Base-by-base conservation (phyloP, 2,113 vertebrate species). In the Cinclus mexicanus region DNA sequence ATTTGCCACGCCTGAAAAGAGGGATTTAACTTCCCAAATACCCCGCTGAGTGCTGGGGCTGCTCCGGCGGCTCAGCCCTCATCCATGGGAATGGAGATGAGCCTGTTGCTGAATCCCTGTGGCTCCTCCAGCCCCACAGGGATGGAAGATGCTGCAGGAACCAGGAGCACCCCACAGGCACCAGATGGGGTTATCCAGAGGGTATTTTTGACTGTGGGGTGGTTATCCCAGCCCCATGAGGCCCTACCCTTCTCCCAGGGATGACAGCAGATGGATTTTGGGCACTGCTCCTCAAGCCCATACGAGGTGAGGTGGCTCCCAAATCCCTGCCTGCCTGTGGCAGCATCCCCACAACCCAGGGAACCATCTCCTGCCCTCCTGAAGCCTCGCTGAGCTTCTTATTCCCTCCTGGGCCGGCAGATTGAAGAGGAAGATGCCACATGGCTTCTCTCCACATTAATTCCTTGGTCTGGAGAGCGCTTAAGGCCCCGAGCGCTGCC, bases 31-130 rank as follows among this genome's bases (percentile, higher is more conserved):
- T 46, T 59, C 70, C 56, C 85, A 14, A 53, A n/a, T 2, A 5
- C 15, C 75, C 39, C 14, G 0, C 14, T 0, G 0, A 21, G 39
- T 46, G n/a, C 28, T 10, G 23, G 28, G 59, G 52, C 21, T 37
- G 25, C 61, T 16, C 46, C 14, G 8, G 28, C 35, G 35, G 14
- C 81, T 80, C 49, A 69, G 82, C 18, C 69, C n/a, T 57, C 14
- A n/a, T 1, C 33, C 10, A 0, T 4, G 7, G 33, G 28, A 59
- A 71, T 0, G 8, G 23, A 57, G 4, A 55, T 0, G 0, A 64
- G 20, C 1, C 0, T 12, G 17, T 14, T 25, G 20, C 17, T 4
- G 24, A 11, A 12, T 11, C 39, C 64, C 29, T 16, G 15, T 0
- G 2, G 16, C 41, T 55, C 17, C 52, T 70, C 37, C 79, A 79